Evolutionary conservation across 1,140 invertebrate species (phyloP).

Genomic region (Neodiprion lecontei): DNA sequence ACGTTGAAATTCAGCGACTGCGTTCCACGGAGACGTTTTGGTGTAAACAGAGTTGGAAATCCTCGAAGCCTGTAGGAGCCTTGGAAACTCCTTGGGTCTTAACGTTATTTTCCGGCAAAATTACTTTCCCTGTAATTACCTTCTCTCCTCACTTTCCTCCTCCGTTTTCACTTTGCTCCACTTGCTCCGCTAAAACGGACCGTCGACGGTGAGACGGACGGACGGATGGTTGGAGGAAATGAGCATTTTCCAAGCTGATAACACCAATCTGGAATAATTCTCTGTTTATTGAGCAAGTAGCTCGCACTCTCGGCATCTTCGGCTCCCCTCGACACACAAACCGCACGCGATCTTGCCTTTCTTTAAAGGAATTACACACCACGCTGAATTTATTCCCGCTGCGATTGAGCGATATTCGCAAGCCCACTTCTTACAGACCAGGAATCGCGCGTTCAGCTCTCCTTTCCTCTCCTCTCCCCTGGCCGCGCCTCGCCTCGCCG

Average conservation of each 20-base stretch:
- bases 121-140: conserved; percentile 2
- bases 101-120: conserved; percentile 2
- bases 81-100: neutral
- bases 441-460: no score
- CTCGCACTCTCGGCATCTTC: neutral
- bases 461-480: no score
- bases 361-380: neutral
- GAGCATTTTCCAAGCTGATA: neutral
- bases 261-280: conserved; percentile 3
- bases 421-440: no score
- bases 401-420: no score
- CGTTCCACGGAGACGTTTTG: no score
- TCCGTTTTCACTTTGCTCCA: neutral
- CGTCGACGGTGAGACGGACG: no score
- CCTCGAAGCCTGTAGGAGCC: neutral
- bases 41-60: neutral
- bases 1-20: no score
- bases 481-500: no score
- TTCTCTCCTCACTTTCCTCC: neutral
- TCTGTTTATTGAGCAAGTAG: neutral
- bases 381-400: neutral
- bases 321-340: no score
- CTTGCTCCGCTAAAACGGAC: neutral
- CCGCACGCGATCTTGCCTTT: neutral
- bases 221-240: neutral